Percentiles rank a stretch among this genome's conserved stretches.
phyloP scores from a whole-genome alignment of 2,888 invertebrate species.

The Molorchus minor region DNA sequence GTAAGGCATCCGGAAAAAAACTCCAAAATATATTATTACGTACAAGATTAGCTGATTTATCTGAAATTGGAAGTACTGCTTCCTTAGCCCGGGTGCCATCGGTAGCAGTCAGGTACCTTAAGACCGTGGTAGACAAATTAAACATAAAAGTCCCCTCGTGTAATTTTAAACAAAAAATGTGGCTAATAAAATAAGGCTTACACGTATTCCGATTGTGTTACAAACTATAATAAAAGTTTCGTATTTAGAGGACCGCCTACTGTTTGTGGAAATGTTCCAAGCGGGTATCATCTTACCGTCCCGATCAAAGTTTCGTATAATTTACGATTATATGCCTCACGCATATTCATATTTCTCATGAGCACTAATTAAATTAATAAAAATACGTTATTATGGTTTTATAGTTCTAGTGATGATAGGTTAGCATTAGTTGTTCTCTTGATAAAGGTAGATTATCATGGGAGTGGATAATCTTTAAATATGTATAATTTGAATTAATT shows the following conservation, averaged over 20 bases:
- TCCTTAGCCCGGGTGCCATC: too few species aligned
- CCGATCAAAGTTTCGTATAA: conserved; percentile 51
- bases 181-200: conserved; percentile 48
- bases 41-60: too few species aligned
- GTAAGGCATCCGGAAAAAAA: too few species aligned
- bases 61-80: too few species aligned
- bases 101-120: too few species aligned
- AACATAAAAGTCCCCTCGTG: conserved; percentile 14
- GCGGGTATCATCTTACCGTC: conserved; percentile 56
- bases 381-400: conserved; percentile 13
- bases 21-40: too few species aligned
- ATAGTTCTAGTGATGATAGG: conserved; percentile 15
- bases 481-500: conserved; percentile 1
- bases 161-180: conserved; percentile 38
- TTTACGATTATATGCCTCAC: conserved; percentile 47
- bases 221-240: conserved; percentile 53
- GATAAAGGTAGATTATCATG: background rate
- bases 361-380: conserved; percentile 25
- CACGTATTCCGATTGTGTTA: conserved; percentile 48
- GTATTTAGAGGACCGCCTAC: conserved; percentile 51
- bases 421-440: background rate
- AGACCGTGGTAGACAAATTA: too few species aligned
- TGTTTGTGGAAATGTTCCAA: conserved; percentile 49
- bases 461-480: conserved; percentile 2
- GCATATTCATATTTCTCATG: conserved; percentile 22